Evolutionary conservation across 2,888 invertebrate genomes (phyloP), one percentile per base, ranked within the genome.

Genomic region (Aphodius sticticus): DNA sequence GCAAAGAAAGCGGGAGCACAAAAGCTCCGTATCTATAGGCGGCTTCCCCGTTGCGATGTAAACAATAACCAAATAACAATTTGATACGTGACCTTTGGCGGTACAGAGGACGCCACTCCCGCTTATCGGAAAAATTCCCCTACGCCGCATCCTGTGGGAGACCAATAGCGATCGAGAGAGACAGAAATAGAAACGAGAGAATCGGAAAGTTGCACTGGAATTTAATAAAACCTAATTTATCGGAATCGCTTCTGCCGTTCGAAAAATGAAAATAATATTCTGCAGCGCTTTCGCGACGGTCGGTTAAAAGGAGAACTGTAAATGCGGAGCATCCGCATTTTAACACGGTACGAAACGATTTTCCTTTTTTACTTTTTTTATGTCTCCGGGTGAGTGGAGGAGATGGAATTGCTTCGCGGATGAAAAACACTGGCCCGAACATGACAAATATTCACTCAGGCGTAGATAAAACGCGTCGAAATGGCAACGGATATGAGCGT

Each of bases 181-280:
- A 12, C 7, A 53, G 12, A 12, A 53, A 53, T 1, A 53, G 12
- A 53, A 12, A 53, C 35, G 36, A 35, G 37, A 35, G 35, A 74
- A 74, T 74, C 74, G 74, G 74, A 37, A 74, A 35, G n/a, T 35
- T 35, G 36, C n/a, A 37, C 12, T 35, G 74, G 74, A 74, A 74
- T 74, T 74, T 74, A 74, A 74, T 74, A 74, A 74, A 74, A 74
- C 74, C 74, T 74, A 74, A 74, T 74, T 74, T 74, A 74, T 74
- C 74, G 74, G 35, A 74, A 37, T 74, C 74, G 74, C 37, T 74
- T 74, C 37, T 74, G 36, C 37, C n/a, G 53, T 53, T 53, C 53
- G 74, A 74, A 74, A 74, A 26, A 74, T 74, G 74, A 36, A 37
- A 74, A 74, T 74, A 74, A 74, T 26, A 36, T 74, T 35, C 74